Base-by-base conservation (phyloP, 2,113 vertebrate genomes). In the Etheostoma cragini region DNA sequence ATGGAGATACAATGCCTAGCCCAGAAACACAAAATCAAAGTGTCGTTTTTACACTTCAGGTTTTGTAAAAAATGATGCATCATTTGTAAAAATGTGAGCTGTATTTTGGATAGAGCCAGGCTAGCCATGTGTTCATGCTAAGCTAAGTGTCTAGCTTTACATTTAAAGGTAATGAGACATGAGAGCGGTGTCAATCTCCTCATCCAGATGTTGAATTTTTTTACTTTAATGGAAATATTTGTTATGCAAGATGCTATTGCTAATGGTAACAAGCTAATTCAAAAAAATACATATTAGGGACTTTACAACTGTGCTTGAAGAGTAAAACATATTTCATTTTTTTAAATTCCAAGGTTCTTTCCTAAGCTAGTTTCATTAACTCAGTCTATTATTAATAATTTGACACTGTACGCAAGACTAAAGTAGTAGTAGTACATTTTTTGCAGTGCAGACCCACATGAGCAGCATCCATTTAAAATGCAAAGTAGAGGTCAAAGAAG, bases 401-500 rank as follows among this genome's bases (percentile, higher is more conserved):
- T 47, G 17, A 3, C 1, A 3, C 13, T 15, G 54, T 21, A 35
- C 21, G 0, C 38, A 46, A 17, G 15, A 30, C 14, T 68, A 68
- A 69, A 53, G 8, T 19, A 42, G 35, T 35, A 8, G 8, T 26
- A 71, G 35, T 14, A 57, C 5, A 33, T 33, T 30, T 42, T 63
- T 68, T 62, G 49, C 60, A 58, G 30, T 75, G 42, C 21, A 62
- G 19, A 50, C 26, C 21, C 56, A 72, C 38, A 33, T 71, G 8
- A 0, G n/a, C 7, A 68, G 21, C 42, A 62, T 7, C 15, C 13
- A 46, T 61, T 12, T 22, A 26, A 81, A 67, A 60, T 67, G 71
- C 45, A 72, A 64, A 79, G 15, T 38, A 64, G 53, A 66, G 65
- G 58, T 78, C 26, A 78, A 53, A 68, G 26, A 6, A 50, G 6